Conservation (phyloP, 1,140 invertebrate species). For the Platorchestia sp. region DNA sequence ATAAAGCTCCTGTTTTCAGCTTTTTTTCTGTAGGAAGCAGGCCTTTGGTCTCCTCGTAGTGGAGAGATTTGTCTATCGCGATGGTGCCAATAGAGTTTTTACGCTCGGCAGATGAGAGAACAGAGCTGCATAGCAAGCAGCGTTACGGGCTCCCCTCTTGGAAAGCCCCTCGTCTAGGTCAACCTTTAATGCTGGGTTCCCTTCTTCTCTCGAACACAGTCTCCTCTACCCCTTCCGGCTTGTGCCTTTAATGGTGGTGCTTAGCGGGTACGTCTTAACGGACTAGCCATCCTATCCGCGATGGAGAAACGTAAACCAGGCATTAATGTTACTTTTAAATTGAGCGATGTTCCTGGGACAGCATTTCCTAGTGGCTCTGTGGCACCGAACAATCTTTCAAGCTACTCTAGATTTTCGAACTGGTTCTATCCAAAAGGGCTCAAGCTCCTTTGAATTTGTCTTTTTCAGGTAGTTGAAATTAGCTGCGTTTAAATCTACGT, state of each 20-base stretch:
- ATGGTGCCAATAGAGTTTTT: slow-evolving; percentile 37
- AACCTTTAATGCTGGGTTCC: neutral
- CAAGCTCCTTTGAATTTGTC: neutral
- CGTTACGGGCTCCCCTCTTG: neutral
- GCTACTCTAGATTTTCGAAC: neutral
- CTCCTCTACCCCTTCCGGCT: neutral
- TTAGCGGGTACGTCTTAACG: neutral
- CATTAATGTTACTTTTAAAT: neutral
- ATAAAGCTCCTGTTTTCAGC: neutral
- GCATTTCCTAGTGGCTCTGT: neutral
- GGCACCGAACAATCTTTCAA: neutral
- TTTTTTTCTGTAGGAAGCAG: neutral
- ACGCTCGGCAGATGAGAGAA: slow-evolving; percentile 44
- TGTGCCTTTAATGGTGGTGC: neutral
- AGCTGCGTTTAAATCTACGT: neutral
- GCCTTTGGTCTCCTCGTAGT: slow-evolving; percentile 14
- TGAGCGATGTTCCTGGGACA: too few species aligned
- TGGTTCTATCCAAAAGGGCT: neutral
- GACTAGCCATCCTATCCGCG: neutral
- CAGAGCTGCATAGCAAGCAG: slow-evolving; percentile 37
- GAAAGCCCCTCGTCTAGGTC: neutral
- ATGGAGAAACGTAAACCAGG: neutral
- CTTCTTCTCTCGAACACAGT: neutral
- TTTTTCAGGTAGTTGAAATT: neutral
- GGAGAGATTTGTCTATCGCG: slow-evolving; percentile 22